phyloP scores from a whole-genome alignment of 2,888 invertebrate species.

The Anaspis maculata region DNA sequence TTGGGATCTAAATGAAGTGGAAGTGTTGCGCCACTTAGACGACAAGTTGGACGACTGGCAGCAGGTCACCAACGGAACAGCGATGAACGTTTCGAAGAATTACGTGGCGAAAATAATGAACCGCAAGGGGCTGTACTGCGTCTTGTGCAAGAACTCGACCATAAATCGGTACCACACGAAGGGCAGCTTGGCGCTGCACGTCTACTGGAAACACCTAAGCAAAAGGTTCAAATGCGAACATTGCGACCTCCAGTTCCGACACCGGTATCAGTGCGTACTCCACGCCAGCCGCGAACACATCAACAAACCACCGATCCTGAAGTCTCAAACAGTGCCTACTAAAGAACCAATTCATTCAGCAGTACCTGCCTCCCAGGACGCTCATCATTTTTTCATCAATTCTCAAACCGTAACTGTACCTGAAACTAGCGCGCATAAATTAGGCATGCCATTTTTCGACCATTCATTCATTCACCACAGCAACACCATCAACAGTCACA shows the following conservation, averaged over 20 bases:
- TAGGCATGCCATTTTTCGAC: constrained; percentile 42
- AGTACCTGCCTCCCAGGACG: constrained; percentile 33
- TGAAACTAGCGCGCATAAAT: constrained; percentile 39
- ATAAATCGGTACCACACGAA: constrained; percentile 42
- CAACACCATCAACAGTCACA: constrained; percentile 37
- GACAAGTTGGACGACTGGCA: constrained; percentile 31
- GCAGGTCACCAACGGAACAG: constrained; percentile 21
- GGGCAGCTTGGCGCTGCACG: constrained; percentile 44
- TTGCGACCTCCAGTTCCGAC: constrained; percentile 41
- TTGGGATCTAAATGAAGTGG: constrained; percentile 35
- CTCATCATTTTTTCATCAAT: constrained; percentile 31
- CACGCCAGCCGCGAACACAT: constrained; percentile 43
- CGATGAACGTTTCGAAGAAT: constrained; percentile 23
- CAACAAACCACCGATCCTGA: constrained; percentile 19
- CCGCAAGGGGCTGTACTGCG: constrained; percentile 34
- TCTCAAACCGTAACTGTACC: constrained; percentile 35
- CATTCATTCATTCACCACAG: constrained; percentile 39
- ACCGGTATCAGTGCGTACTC: constrained; percentile 45
- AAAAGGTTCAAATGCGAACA: constrained; percentile 43
- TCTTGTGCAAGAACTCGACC: constrained; percentile 36
- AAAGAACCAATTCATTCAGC: constrained; percentile 32
- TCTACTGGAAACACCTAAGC: constrained; percentile 45
- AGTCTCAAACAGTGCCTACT: constrained; percentile 31
- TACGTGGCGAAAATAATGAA: constrained; percentile 38
- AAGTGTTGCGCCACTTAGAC: constrained; percentile 30